Evolutionary conservation across 2,888 invertebrate species (phyloP).

Genomic region (Sesamia inferens): DNA sequence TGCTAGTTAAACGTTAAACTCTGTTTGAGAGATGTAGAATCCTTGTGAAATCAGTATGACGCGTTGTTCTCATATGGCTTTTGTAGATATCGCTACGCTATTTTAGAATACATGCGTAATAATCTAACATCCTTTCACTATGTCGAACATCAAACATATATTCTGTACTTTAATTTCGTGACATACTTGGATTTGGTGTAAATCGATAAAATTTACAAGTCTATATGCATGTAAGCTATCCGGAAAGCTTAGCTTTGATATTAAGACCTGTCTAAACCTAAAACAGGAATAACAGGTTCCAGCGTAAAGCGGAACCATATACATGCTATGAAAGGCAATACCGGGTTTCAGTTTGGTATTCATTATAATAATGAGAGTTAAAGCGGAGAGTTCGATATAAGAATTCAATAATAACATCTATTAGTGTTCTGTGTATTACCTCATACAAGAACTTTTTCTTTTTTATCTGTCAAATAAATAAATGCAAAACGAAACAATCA

Average conservation of each 20-base stretch:
- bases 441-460: not conserved
- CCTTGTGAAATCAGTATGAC: too few relatives aligned
- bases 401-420: not conserved
- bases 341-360: conserved; percentile 15
- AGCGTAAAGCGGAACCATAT: conserved; percentile 17
- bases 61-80: too few relatives aligned
- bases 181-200: conserved; percentile 10
- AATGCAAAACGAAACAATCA: not conserved
- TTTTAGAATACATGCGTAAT: not conserved
- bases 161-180: not conserved
- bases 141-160: not conserved
- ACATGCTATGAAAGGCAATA: conserved; percentile 33
- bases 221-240: conserved; percentile 1
- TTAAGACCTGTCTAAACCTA: conserved; percentile 24
- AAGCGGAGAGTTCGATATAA: not conserved
- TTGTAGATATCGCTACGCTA: not conserved
- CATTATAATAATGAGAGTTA: not conserved
- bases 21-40: too few relatives aligned
- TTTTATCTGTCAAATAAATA: not conserved
- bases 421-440: not conserved
- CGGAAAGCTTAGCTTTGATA: conserved; percentile 9
- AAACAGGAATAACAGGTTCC: conserved; percentile 44
- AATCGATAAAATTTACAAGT: conserved; percentile 30
- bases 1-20: too few relatives aligned
- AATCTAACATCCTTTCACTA: not conserved